phyloP scores from a whole-genome alignment of 2,797 vertebrate genomes.

The Phalloptychus januarius region DNA sequence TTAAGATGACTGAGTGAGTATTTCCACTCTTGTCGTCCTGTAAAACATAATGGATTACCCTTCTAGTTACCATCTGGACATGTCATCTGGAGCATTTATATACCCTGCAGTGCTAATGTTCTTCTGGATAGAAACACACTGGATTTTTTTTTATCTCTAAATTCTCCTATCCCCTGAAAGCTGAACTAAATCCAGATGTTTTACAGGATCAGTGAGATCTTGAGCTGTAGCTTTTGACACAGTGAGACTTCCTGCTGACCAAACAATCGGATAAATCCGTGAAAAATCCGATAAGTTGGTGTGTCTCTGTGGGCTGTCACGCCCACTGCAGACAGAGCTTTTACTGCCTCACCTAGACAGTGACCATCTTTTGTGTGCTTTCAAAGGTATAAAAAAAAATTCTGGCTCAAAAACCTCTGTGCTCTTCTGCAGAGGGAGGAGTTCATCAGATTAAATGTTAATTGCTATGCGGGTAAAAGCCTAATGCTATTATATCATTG shows the following conservation, averaged over 20 bases:
- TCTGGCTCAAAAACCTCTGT: slow-evolving; percentile 17
- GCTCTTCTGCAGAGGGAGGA: slow-evolving; percentile 23
- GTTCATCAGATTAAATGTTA: slow-evolving; percentile 21
- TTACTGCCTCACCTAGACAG: slow-evolving; percentile 29
- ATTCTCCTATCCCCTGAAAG: background rate
- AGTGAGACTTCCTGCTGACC: slow-evolving; percentile 22
- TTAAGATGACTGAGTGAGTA: background rate
- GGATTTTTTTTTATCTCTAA: background rate
- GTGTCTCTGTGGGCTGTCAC: slow-evolving; percentile 30
- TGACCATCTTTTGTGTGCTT: background rate
- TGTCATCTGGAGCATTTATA: background rate
- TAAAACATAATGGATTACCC: background rate
- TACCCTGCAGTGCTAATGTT: background rate
- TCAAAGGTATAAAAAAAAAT: slow-evolving; percentile 5
- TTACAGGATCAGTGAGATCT: slow-evolving; percentile 29
- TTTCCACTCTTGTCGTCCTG: background rate
- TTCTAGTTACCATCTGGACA: background rate
- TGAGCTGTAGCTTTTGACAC: slow-evolving; percentile 18
- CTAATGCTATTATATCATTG: background rate
- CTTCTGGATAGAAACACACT: background rate
- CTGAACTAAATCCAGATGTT: slow-evolving; percentile 19
- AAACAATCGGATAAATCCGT: slow-evolving; percentile 38
- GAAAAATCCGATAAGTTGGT: slow-evolving; percentile 34
- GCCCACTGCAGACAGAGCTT: slow-evolving; percentile 25
- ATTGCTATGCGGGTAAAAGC: background rate